Evolutionary conservation across 1,140 invertebrate species (phyloP), one percentile per base, ranked within the genome.

Genomic region (Sitobion miscanthi): DNA sequence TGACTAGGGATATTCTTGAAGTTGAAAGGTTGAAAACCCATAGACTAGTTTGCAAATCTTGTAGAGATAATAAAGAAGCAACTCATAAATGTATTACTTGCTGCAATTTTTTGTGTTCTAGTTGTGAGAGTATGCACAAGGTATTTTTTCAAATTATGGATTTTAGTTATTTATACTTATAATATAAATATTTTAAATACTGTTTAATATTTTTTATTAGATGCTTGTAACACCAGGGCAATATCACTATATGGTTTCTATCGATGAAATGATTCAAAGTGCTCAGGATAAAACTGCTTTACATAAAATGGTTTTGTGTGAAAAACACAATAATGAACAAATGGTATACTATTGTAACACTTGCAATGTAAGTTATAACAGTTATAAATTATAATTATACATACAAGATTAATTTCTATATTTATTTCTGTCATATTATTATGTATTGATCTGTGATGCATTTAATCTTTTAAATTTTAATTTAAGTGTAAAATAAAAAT

Each of bases 71-170:
- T 95, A 98, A 98, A 95, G 97, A 97, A 94, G 98, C 98, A 30
- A 97, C 99, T 30, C 98, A 98, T 30, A 97, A 98, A 93, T 99
- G 98, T 95, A 97, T 97, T 94, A 98, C 99, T 95, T 99, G 98
- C 95, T 98, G 98, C 94, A 98, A 98, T 95, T 98, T 98, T 95
- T 96, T 99, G 30, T 99, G 98, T 95, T 97, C 97, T 42, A 98
- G 98, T 95, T 99, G 98, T 95, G 98, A 99, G 94, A 98, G 97
- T 49, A 98, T 98, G 87, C 98, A 99, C 95, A 97, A 98, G 95
- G 95, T 95, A 94, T 94, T 42, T n/a, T 57, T 94, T 77, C 30
- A 35, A 49, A 47, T 77, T 20, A 25, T 49, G 3, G 0, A 45
- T 57, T 38, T 83, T 93, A 7, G 35, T 52, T 83, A 47, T 82